These are phyloP conservation scores for Ips nitidus DNA, from an alignment of 1,140 invertebrate genomes.

Conservation along the genomic window DNA sequence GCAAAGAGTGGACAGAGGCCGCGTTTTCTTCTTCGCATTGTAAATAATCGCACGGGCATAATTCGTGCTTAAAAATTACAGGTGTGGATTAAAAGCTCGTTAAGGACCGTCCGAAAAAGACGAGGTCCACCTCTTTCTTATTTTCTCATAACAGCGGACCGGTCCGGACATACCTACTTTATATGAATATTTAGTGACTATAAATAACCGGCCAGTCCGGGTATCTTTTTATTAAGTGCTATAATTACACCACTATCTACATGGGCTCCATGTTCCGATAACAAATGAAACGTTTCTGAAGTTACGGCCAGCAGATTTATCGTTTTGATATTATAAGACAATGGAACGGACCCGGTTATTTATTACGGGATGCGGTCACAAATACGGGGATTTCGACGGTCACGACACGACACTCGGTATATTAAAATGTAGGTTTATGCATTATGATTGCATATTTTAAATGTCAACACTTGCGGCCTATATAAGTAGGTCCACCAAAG, in stretches of 20 bases:
- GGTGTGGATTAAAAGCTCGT: constrained; percentile 24
- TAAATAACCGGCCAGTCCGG: constrained; percentile 42
- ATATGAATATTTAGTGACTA: constrained; percentile 46
- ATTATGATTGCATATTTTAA: too few species aligned
- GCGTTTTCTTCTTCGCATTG: neutral
- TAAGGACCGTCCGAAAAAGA: constrained; percentile 17
- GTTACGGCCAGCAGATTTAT: constrained; percentile 31
- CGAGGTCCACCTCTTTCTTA: constrained; percentile 7
- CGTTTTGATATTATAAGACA: constrained; percentile 32
- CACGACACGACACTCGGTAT: too few species aligned
- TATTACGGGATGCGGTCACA: constrained; percentile 23
- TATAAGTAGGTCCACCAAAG: too few species aligned
- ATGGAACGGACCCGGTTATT: constrained; percentile 23
- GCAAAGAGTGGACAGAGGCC: too few species aligned
- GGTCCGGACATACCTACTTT: constrained; percentile 3
- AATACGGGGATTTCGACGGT: constrained; percentile 14
- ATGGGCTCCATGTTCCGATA: constrained; percentile 36
- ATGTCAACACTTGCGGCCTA: too few species aligned
- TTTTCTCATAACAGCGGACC: constrained; percentile 5
- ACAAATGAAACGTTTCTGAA: constrained; percentile 33
- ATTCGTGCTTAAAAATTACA: constrained; percentile 17
- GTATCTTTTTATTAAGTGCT: constrained; percentile 48
- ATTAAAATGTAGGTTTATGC: too few species aligned
- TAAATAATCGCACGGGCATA: neutral
- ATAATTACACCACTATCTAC: constrained; percentile 47